Percentiles rank a stretch among this genome's conserved stretches.
Evolutionary conservation across 2,888 invertebrate species (phyloP).

Genomic region (Idaea aversata): DNA sequence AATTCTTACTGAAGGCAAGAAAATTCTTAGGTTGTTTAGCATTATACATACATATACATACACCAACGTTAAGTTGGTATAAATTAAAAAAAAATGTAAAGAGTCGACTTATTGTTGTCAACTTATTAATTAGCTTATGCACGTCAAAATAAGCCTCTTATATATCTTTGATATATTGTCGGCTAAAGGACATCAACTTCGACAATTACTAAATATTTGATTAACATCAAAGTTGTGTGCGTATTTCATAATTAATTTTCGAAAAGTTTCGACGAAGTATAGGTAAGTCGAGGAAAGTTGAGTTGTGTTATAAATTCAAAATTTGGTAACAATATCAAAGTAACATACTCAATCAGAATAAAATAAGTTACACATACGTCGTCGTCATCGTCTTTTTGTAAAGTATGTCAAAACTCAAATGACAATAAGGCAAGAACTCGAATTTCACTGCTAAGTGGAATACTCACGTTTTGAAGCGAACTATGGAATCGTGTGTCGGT

Average conservation of each 20-base stretch:
- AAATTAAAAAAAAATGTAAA: too few species aligned
- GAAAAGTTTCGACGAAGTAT: constrained; percentile 1
- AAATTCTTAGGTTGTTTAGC: constrained; percentile 1
- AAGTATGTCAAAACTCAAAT: constrained; percentile 25
- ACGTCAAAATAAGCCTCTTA: background rate
- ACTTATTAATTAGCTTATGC: background rate
- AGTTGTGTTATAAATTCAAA: background rate
- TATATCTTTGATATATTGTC: background rate
- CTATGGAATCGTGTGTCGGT: constrained; percentile 65
- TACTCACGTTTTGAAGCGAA: constrained; percentile 74
- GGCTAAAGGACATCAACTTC: background rate
- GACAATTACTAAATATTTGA: constrained; percentile 8
- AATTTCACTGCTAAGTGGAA: background rate
- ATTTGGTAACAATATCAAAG: constrained; percentile 18
- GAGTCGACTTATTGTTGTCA: too few species aligned
- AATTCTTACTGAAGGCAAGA: constrained; percentile 2
- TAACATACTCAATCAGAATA: background rate
- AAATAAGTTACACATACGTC: background rate
- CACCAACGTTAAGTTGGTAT: too few species aligned
- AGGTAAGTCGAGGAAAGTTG: constrained; percentile 2
- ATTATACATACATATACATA: too few species aligned
- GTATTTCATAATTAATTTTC: background rate
- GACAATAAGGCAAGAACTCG: too few species aligned
- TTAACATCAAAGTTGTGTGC: background rate
- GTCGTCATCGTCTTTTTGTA: constrained; percentile 8